These are phyloP conservation scores for Vicugna pacos DNA, from an alignment of 2,113 vertebrate genomes.

Conservation along the genomic window DNA sequence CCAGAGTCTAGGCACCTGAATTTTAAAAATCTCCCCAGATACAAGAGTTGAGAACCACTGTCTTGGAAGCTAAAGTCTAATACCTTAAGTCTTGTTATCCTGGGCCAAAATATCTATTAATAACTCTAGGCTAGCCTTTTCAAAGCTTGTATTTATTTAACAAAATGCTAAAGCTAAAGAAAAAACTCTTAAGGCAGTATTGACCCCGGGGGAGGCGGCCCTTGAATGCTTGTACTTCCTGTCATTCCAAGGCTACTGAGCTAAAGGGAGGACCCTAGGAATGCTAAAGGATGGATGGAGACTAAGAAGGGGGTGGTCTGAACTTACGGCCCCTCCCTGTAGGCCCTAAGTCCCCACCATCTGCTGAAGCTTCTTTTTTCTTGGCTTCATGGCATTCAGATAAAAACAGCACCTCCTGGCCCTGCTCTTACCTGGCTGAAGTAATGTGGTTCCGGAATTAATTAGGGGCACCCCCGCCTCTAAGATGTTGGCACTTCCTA, in stretches of 20 bases:
- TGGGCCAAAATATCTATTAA: not conserved
- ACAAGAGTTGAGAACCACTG: not conserved
- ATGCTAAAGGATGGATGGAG: not conserved
- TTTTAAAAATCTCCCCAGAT: not conserved
- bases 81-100: not conserved
- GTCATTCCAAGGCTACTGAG: not conserved
- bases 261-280: too few species aligned
- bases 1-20: not conserved
- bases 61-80: constrained; percentile 1
- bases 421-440: not conserved
- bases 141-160: not conserved
- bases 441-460: not conserved
- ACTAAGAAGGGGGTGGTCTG: not conserved
- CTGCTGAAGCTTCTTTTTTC: not conserved
- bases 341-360: not conserved
- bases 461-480: constrained; percentile 18
- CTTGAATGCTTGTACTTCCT: not conserved
- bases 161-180: not conserved
- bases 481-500: constrained; percentile 48
- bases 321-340: not conserved
- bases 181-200: not conserved
- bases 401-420: not conserved
- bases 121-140: constrained; percentile 9
- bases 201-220: not conserved
- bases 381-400: not conserved